Evolutionary conservation across 2,113 vertebrate genomes (phyloP), one percentile per base, ranked within the genome.

Genomic region (Chamaetylas fuelleborni): DNA sequence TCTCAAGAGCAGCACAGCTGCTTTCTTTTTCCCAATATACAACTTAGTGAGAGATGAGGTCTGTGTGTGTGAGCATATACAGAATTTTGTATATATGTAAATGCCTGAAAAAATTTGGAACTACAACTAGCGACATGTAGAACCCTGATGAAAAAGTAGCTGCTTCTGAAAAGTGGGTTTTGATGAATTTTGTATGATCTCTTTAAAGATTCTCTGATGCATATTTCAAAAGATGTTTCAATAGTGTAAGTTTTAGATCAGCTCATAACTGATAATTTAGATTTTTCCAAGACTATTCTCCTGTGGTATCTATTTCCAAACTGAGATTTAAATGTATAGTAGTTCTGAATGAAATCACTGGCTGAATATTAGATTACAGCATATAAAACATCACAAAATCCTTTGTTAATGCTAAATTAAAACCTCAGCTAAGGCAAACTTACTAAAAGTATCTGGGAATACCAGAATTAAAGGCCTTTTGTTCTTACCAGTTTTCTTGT

Each of bases 151-250:
- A 96, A 97, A 95, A 97, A 95, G 83, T 86, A 88, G 76, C 79
- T 96, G 84, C 96, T 97, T 97, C 97, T 97, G 91, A 96, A 97
- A 98, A 95, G 92, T 29, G 87, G 78, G 95, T 97, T 98, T 98
- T 98, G 97, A 98, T 98, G 94, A 98, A 97, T 98, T 98, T 98
- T 98, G 96, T 97, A 98, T 97, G 96, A 98, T 95, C 84, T 92
- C 92, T 95, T 97, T 98, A 97, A 95, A 95, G 92, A 96, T 95
- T 95, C 94, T 97, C 90, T 97, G 96, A 98, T 97, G 93, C 95
- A 98, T 98, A 97, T 97, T 98, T 98, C 97, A 97, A 97, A 95
- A 90, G 93, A 97, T 91, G 64, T 91, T 97, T 98, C 96, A 98
- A 97, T 96, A 97, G 79, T 91, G 40, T 96, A 93, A 96, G 92